These are phyloP conservation scores for Geococcyx californianus DNA, from an alignment of 2,113 vertebrate species.

Conservation along the genomic window DNA sequence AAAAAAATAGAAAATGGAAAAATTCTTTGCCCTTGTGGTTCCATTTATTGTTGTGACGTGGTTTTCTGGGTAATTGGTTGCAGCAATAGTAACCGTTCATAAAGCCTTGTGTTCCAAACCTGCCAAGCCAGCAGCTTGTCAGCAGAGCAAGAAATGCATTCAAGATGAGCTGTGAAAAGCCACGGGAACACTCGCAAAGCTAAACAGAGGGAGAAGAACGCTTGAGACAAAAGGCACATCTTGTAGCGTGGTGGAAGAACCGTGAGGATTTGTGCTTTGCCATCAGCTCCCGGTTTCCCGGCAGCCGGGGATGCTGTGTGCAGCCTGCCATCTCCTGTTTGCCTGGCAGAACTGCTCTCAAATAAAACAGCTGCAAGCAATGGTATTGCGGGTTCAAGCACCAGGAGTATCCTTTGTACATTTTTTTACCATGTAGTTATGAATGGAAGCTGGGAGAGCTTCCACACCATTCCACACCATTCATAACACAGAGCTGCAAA, in stretches of 20 bases:
- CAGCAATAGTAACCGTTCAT: background rate
- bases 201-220: background rate
- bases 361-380: fast-evolving
- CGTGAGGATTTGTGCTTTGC: background rate
- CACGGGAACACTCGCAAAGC: background rate
- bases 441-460: background rate
- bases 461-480: too few relatives aligned
- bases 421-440: background rate
- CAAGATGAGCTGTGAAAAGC: background rate
- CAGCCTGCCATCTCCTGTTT: background rate
- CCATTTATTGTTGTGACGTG: background rate
- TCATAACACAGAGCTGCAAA: background rate
- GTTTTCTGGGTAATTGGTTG: background rate
- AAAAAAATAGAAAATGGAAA: background rate
- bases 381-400: fast-evolving
- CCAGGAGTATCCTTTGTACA: fast-evolving
- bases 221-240: background rate
- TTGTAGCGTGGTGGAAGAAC: too few relatives aligned
- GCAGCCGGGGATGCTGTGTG: background rate
- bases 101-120: background rate
- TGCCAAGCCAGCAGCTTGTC: background rate
- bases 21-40: background rate
- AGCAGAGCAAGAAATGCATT: background rate
- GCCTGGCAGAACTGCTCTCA: background rate
- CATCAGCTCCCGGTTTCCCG: background rate